Evolutionary conservation across 2,113 vertebrate species (phyloP), one percentile per base, ranked within the genome.

Genomic region (Centrocercus urophasianus): DNA sequence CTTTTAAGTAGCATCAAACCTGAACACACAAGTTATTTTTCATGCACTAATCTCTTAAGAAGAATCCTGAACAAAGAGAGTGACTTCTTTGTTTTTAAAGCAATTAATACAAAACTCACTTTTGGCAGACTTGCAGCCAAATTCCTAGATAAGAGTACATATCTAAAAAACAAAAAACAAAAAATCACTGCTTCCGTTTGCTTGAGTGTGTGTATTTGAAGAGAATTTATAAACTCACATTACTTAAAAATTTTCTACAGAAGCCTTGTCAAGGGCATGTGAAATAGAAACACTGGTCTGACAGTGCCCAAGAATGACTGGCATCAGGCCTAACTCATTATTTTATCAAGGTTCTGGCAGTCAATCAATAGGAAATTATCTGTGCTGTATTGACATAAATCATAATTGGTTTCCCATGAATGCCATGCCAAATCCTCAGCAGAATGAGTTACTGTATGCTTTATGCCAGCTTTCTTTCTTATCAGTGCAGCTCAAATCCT

Each of bases 301-400:
- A 92, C 36, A 15, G 73, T 90, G 76, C 90, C 90, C 86, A 69
- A 52, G 70, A 96, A 95, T 80, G 80, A 89, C 90, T 98, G 98
- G 97, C 97, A 96, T 82, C 10, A 56, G 59, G 95, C 96, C 97
- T 97, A 97, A 97, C 93, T 97, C 96, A 97, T 97, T 98, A 97
- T 96, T 98, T 97, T 98, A 97, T 98, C 97, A 96, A 97, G 91
- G 89, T 96, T 93, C 97, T 98, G 97, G 97, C 97, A 98, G 90
- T 93, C 97, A 97, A 98, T 98, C 97, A 98, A 97, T 97, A 97
- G 96, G 92, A 98, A 98, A 97, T 96, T 94, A 97, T 96, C 95
- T 98, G 94, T 97, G 83, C 94, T 98, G 94, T 97, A 97, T 96
- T 97, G 97, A 98, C 97, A 98, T 98, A 97, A 98, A 98, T 98